phyloP scores from a whole-genome alignment of 2,888 invertebrate species.

The Cephus pygmeus region DNA sequence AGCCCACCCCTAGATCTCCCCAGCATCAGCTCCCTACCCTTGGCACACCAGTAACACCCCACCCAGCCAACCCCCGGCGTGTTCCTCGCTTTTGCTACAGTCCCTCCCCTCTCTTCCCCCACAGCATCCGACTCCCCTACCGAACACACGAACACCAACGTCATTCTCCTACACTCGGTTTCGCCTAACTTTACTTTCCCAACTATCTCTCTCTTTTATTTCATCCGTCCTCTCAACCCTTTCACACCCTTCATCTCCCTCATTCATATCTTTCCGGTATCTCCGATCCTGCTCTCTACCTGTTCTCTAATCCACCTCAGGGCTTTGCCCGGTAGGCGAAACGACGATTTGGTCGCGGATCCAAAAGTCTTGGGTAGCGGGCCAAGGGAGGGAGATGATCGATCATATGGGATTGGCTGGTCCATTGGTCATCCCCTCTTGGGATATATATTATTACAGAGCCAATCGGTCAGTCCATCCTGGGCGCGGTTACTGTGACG shows the following conservation, averaged over 20 bases:
- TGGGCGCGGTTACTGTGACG: too few relatives aligned
- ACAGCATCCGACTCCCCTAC: constrained; percentile 20
- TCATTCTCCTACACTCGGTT: background rate
- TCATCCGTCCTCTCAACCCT: constrained; percentile 7
- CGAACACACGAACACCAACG: constrained; percentile 2
- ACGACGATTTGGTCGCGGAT: too few relatives aligned
- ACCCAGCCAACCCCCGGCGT: constrained; percentile 10
- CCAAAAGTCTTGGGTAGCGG: too few relatives aligned
- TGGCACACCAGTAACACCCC: constrained; percentile 24
- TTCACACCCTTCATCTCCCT: background rate
- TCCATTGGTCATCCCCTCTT: too few relatives aligned
- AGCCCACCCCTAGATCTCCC: constrained; percentile 8
- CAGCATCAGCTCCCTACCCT: constrained; percentile 32
- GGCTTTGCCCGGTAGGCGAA: too few relatives aligned
- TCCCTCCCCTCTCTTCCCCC: constrained; percentile 18
- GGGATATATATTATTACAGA: too few relatives aligned
- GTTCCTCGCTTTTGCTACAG: constrained; percentile 5
- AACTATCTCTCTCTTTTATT: constrained; percentile 8
- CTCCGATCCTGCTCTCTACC: too few relatives aligned
- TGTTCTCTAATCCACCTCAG: too few relatives aligned
- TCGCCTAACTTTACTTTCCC: background rate
- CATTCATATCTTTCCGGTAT: background rate
- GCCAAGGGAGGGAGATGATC: too few relatives aligned
- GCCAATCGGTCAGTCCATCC: too few relatives aligned
- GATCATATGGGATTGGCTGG: too few relatives aligned